Evolutionary conservation across 2,888 invertebrate genomes (phyloP).

Genomic region (Agrilus cyanescens): DNA sequence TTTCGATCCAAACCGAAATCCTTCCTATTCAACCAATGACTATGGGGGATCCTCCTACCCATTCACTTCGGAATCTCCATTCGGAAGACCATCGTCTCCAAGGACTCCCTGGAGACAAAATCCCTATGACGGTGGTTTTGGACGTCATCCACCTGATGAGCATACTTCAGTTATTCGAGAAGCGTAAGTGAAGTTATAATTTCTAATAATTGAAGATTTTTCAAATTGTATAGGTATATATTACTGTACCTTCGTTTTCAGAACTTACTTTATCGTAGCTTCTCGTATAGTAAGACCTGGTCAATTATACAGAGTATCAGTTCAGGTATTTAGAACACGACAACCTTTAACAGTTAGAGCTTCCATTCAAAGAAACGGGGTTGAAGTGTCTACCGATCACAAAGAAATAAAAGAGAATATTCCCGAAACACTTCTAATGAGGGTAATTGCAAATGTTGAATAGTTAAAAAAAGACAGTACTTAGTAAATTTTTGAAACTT

Average conservation of each 20-base stretch:
- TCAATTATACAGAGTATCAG: conserved; percentile 79
- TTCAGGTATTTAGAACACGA: conserved; percentile 67
- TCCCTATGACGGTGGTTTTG: conserved; percentile 10
- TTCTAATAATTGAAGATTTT: background rate
- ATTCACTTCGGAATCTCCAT: conserved; percentile 7
- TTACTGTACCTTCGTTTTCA: conserved; percentile 40
- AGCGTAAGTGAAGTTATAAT: conserved; percentile 28
- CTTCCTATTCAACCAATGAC: conserved; percentile 3
- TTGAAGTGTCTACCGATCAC: conserved; percentile 74
- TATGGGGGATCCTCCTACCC: conserved; percentile 1
- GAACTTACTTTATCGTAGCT: conserved; percentile 87
- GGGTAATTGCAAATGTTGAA: conserved; percentile 39
- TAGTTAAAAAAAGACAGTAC: background rate
- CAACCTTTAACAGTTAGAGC: conserved; percentile 75
- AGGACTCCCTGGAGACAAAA: conserved; percentile 7
- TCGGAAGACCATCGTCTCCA: conserved; percentile 7
- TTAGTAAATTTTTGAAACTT: conserved; percentile 5
- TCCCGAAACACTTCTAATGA: conserved; percentile 80
- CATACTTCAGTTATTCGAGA: conserved; percentile 27
- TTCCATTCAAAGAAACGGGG: conserved; percentile 80
- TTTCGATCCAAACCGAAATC: conserved; percentile 1
- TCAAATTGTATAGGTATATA: background rate
- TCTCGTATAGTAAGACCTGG: conserved; percentile 85
- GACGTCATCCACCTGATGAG: conserved; percentile 10
- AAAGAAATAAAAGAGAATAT: conserved; percentile 76